Conservation (phyloP, 2,113 vertebrate genomes). For the Sakesphorus luctuosus region DNA sequence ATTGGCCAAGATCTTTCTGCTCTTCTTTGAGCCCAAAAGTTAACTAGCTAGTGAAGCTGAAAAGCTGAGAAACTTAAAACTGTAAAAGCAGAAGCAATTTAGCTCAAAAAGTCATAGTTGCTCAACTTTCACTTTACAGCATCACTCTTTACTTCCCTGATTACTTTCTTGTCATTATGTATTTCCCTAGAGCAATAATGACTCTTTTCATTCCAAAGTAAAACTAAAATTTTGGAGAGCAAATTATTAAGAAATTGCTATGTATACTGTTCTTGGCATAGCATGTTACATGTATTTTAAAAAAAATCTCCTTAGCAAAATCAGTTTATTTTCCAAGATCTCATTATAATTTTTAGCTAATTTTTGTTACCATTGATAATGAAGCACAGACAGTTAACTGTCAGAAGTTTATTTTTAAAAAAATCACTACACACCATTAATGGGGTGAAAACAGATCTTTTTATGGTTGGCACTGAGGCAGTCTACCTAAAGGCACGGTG, state of each 20-base stretch:
- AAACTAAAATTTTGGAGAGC: neutral
- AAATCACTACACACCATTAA: neutral
- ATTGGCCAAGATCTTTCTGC: neutral
- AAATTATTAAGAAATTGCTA: neutral
- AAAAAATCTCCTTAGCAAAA: neutral
- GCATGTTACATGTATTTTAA: neutral
- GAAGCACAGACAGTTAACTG: neutral
- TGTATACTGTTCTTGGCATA: neutral
- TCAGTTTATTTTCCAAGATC: neutral
- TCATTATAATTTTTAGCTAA: neutral
- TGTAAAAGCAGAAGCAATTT: neutral
- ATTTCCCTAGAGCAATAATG: neutral
- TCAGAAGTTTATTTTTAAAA: neutral
- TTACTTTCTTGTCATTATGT: neutral
- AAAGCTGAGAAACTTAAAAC: neutral
- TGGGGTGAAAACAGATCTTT: neutral
- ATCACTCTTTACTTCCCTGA: neutral
- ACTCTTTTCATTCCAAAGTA: neutral
- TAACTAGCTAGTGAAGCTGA: neutral
- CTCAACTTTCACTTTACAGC: neutral
- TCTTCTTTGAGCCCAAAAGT: neutral
- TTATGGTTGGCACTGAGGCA: neutral
- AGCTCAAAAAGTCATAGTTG: neutral
- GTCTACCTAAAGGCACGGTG: neutral
- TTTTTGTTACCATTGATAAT: neutral